Percentiles rank a stretch among this genome's conserved stretches.
These are phyloP conservation scores for Argopecten irradians DNA, from an alignment of 1,140 invertebrate species.

Conservation along the genomic window DNA sequence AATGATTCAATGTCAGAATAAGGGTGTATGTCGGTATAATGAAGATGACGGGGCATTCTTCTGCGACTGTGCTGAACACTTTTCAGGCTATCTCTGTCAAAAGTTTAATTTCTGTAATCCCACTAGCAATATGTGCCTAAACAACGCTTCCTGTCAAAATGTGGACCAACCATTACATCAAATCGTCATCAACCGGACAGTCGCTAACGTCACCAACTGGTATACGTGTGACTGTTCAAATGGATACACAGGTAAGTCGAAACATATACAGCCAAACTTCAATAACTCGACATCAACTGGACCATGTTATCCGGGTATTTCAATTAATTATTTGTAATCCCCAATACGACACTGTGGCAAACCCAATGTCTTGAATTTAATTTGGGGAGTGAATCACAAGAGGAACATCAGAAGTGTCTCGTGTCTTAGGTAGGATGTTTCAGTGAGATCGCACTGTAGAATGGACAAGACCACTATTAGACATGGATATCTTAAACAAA, in stretches of 20 bases:
- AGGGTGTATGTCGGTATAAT: constrained; percentile 47
- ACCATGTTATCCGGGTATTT: too few relatives aligned
- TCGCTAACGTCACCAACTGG: constrained; percentile 48
- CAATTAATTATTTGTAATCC: too few relatives aligned
- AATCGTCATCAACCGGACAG: constrained; percentile 44
- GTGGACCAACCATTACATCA: constrained; percentile 31
- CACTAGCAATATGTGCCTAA: constrained; percentile 55
- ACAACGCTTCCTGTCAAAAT: constrained; percentile 57
- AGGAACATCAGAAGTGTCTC: too few relatives aligned
- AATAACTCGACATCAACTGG: too few relatives aligned
- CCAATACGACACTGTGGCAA: too few relatives aligned
- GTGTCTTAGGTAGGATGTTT: too few relatives aligned
- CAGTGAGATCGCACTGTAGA: too few relatives aligned
- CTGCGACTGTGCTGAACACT: constrained; percentile 49
- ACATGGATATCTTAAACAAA: too few relatives aligned
- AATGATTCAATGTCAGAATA: constrained; percentile 57
- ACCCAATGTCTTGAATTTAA: too few relatives aligned
- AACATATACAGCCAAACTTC: too few relatives aligned
- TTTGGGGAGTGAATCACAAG: too few relatives aligned
- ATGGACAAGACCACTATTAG: too few relatives aligned
- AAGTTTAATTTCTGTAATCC: constrained; percentile 43
- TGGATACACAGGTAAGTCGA: constrained; percentile 53
- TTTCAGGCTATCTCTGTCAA: constrained; percentile 52
- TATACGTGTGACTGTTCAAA: constrained; percentile 58
- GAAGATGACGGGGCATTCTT: constrained; percentile 31